These are phyloP conservation scores for Patiria miniata DNA, from an alignment of 35 echinoderm and acorn worm genomes.

Conservation along the genomic window DNA sequence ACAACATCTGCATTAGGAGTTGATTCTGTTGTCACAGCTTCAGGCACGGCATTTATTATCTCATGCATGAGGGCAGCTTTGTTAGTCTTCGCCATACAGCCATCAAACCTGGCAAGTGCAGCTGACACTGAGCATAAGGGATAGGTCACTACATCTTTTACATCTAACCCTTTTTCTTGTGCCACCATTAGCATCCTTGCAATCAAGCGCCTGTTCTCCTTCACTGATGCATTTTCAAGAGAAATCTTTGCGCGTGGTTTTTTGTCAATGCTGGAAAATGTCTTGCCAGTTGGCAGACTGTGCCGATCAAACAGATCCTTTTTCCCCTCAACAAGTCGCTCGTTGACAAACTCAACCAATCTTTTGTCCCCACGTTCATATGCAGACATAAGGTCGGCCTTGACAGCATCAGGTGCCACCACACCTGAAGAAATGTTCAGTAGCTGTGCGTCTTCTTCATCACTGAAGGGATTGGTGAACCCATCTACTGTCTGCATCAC, in stretches of 20 bases:
- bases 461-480: slow-evolving; percentile 58
- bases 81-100: slow-evolving; percentile 27
- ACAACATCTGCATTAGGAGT: slow-evolving; percentile 2
- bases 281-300: slow-evolving; percentile 16
- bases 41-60: slow-evolving; percentile 21
- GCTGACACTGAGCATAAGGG: slow-evolving; percentile 49
- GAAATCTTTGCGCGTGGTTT: slow-evolving; percentile 1
- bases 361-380: not conserved
- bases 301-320: slow-evolving; percentile 5
- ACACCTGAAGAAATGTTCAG: slow-evolving; percentile 52
- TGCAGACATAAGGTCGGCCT: not conserved
- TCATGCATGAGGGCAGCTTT: slow-evolving; percentile 39
- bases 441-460: slow-evolving; percentile 19
- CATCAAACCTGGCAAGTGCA: slow-evolving; percentile 44
- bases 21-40: not conserved
- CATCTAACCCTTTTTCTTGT: slow-evolving; percentile 16
- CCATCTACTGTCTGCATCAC: slow-evolving; percentile 46
- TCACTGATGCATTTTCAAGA: not conserved
- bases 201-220: slow-evolving; percentile 50
- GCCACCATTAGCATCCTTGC: slow-evolving; percentile 48
- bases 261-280: slow-evolving; percentile 28
- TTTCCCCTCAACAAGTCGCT: slow-evolving; percentile 29
- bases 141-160: slow-evolving; percentile 44
- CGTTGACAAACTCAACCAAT: not conserved
- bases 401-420: slow-evolving; percentile 9